Conservation (phyloP, 2,797 vertebrate genomes). For the Calcarius lapponicus region DNA sequence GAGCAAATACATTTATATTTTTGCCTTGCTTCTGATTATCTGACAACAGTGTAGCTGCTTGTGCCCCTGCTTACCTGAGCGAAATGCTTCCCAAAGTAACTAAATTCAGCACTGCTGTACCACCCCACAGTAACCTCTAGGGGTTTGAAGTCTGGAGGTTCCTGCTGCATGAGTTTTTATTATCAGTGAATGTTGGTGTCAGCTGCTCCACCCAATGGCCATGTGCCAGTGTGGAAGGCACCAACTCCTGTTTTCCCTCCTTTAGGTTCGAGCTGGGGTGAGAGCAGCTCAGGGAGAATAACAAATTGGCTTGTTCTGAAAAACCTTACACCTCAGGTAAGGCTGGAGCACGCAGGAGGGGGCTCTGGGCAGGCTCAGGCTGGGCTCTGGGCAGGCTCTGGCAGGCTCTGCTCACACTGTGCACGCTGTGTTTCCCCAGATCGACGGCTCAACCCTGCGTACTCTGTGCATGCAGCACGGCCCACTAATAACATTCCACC, state of each 20-base stretch:
- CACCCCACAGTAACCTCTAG: not conserved
- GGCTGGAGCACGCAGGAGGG: not conserved
- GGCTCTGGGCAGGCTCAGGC: too few relatives aligned
- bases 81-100: not conserved
- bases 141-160: not conserved
- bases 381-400: not conserved
- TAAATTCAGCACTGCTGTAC: not conserved
- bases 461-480: constrained; percentile 95
- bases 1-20: not conserved
- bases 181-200: not conserved
- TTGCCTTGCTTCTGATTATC: not conserved
- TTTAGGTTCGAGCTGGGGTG: constrained; percentile 94
- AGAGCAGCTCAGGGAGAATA: constrained; percentile 98
- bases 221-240: not conserved
- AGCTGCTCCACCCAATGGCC: not conserved
- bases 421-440: not conserved
- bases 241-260: not conserved
- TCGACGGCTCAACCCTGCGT: constrained; percentile 69
- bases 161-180: rapidly evolving
- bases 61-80: not conserved
- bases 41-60: not conserved
- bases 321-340: constrained; percentile 99
- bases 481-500: constrained; percentile 91
- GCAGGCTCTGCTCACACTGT: not conserved
- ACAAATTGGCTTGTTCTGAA: constrained; percentile 98